Evolutionary conservation across 2,113 vertebrate species (phyloP), one percentile per base, ranked within the genome.

Genomic region (Lepidothrix coronata): DNA sequence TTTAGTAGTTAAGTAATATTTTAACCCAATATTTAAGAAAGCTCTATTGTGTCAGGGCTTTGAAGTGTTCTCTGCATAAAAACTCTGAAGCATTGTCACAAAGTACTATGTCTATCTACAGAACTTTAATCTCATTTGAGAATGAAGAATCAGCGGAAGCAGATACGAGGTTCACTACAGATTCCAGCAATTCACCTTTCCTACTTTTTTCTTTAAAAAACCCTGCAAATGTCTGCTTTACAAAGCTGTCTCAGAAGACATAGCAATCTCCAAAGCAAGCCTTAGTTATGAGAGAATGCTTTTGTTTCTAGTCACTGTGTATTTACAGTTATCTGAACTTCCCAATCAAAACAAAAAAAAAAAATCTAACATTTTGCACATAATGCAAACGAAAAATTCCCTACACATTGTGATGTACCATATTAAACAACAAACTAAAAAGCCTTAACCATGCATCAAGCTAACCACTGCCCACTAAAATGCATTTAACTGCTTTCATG

Each of bases 401-500:
- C 95, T 96, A 93, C 17, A 93, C 17, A 46, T 91, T 83, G 84
- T 37, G 85, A 97, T 96, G 91, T 81, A 95, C 91, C 52, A 74
- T 93, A 95, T 91, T 96, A 96, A 97, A 97, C 23, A 97, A 94
- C 89, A 81, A 97, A 97, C 97, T 96, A 96, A 97, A 97, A 96
- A 93, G 97, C 96, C 95, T 98, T 97, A 96, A 98, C 95, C 98
- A 98, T 98, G 98, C 98, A 98, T 97, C 97, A 98, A 95, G 92
- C 94, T 97, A 98, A 97, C 57, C 97, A 96, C 93, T 98, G 97
- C 96, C 97, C 97, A 97, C 95, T 97, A 97, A 96, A 97, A 98
- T 58, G 97, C 98, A 98, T 95, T 98, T 94, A 97, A 93, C 96
- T 97, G 97, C 95, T 98, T 97, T 98, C 98, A 98, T 98, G 98